These are phyloP conservation scores for Lepisosteus oculatus DNA, from an alignment of 2,113 vertebrate genomes.

Conservation along the genomic window DNA sequence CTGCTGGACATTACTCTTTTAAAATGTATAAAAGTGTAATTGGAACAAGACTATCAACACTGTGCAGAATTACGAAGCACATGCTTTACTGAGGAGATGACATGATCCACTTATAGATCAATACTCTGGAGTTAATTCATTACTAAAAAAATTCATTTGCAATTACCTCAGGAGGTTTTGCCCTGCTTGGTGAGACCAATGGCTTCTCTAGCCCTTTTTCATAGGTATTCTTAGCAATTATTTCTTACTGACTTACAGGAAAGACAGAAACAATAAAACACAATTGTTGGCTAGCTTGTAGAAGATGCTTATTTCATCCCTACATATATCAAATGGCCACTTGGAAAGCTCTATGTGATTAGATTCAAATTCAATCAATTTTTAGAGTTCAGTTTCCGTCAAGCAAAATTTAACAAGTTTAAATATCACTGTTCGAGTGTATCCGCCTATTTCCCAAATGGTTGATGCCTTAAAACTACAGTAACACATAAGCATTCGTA, in stretches of 20 bases:
- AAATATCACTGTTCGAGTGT: too few relatives aligned
- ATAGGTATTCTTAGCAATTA: constrained; percentile 11
- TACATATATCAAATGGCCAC: background rate
- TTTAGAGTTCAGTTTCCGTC: too few relatives aligned
- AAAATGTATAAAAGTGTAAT: constrained; percentile 5
- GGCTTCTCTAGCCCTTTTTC: constrained; percentile 61
- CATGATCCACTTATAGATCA: constrained; percentile 68
- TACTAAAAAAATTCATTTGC: constrained; percentile 73
- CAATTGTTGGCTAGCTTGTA: background rate
- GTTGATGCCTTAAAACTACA: too few relatives aligned
- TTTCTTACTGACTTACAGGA: constrained; percentile 11
- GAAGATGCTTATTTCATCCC: background rate
- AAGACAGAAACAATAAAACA: constrained; percentile 2
- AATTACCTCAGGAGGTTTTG: constrained; percentile 66
- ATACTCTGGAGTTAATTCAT: constrained; percentile 72
- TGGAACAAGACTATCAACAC: constrained; percentile 14
- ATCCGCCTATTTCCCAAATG: too few relatives aligned
- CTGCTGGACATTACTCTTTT: background rate
- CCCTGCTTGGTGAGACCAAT: constrained; percentile 55
- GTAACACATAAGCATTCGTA: too few relatives aligned
- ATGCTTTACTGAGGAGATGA: constrained; percentile 33
- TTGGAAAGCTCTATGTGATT: too few relatives aligned
- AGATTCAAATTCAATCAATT: too few relatives aligned
- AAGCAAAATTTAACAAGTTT: too few relatives aligned
- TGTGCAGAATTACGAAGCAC: background rate